Evolutionary conservation across 2,797 vertebrate species (phyloP), one percentile per base, ranked within the genome.

Genomic region (Cottoperca gobio): DNA sequence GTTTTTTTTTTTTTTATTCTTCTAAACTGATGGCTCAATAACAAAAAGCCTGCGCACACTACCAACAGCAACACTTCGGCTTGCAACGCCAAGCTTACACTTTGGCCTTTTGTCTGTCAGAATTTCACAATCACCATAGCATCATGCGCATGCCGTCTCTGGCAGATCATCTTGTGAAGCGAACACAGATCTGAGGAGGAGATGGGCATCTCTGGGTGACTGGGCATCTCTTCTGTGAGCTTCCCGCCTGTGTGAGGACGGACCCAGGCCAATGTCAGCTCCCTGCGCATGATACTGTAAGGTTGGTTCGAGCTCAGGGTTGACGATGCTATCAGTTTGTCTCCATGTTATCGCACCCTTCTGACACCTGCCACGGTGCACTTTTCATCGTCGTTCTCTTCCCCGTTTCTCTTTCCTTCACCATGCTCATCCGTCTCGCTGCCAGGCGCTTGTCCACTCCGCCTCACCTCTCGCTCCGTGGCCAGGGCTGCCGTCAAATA

Each of bases 401-500:
- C 50, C 79, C 84, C 63, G 65, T 78, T 58, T 74, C 72, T 72
- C 85, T 78, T 75, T 54, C 83, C 58, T 69, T 72, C 67, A 24
- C 79, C 71, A 49, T 50, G 58, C 74, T 93, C 92, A 93, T 94
- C 92, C 84, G 89, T 95, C 92, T 94, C 89, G 69, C 91, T 94
- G 93, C 91, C 94, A 94, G 93, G 84, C 90, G 87, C 93, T 94
- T 94, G 94, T 94, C 95, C 91, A 88, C 88, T 93, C 73, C 69
- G 82, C 91, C 93, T 95, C 94, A 95, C 94, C 94, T 94, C 93
- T 93, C 91, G 92, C 93, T 94, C 93, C 62, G 82, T 84, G 92
- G 91, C 89, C 90, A 86, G 91, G 88, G 88, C 93, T 91, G 92
- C 93, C 94, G 93, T 95, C 93, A 94, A 94, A 93, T 94, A 94